Evolutionary conservation across 2,888 invertebrate genomes (phyloP).

Genomic region (Cephus pygmeus): DNA sequence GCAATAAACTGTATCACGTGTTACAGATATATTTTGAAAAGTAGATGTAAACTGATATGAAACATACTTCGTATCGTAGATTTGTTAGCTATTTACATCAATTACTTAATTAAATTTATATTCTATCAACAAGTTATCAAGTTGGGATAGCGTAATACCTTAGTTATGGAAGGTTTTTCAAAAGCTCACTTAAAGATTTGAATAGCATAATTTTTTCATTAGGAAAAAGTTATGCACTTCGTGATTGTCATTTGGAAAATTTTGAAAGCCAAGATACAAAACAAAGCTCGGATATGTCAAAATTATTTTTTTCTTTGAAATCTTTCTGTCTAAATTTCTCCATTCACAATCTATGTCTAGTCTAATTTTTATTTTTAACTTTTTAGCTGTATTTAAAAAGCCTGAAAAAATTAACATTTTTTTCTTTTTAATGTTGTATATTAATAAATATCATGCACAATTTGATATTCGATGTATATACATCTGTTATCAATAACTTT

Average conservation of each 20-base stretch:
- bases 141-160: background rate
- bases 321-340: background rate
- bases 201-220: background rate
- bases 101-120: background rate
- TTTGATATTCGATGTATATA: too few relatives aligned
- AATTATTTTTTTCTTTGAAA: background rate
- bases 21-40: too few relatives aligned
- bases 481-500: background rate
- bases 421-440: background rate
- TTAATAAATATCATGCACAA: background rate
- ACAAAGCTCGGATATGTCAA: background rate
- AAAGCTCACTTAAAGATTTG: background rate
- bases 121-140: background rate
- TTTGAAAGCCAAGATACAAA: background rate
- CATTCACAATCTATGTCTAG: background rate
- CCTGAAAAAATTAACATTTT: background rate
- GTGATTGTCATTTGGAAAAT: too few relatives aligned
- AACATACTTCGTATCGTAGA: too few relatives aligned
- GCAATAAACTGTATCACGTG: too few relatives aligned
- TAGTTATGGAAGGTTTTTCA: background rate
- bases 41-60: too few relatives aligned
- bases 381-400: background rate
- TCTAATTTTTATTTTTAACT: background rate
- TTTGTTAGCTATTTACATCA: too few relatives aligned
- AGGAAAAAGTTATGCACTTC: background rate